Evolutionary conservation across 2,797 vertebrate genomes (phyloP).

Genomic region (Poecilia velifera): DNA sequence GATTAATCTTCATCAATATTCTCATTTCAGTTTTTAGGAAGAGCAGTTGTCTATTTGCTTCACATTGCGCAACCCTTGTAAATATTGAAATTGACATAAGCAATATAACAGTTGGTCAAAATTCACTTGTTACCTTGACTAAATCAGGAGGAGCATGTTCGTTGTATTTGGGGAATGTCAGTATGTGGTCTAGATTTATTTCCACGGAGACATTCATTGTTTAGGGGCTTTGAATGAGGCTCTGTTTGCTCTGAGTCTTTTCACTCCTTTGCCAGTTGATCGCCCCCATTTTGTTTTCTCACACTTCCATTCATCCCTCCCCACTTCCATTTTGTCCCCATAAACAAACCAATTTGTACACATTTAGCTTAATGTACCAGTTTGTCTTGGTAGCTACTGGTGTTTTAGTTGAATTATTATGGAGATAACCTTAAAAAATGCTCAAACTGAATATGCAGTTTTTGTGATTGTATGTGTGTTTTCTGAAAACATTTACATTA

Average conservation of each 20-base stretch:
- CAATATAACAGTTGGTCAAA: neutral
- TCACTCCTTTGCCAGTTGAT: neutral
- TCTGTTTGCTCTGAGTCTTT: neutral
- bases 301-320: neutral
- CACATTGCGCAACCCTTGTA: neutral
- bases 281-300: neutral
- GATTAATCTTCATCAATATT: neutral
- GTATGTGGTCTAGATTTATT: neutral
- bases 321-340: neutral
- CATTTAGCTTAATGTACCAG: neutral
- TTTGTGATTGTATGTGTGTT: neutral
- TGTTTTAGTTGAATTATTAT: neutral
- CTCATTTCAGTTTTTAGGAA: neutral
- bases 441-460: neutral
- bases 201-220: neutral
- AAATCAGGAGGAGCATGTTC: neutral
- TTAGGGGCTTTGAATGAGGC: neutral
- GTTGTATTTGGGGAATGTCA: neutral
- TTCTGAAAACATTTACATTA: neutral
- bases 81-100: neutral
- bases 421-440: neutral
- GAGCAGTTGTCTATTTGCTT: neutral
- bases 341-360: neutral
- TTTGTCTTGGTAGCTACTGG: neutral
- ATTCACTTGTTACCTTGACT: neutral